Evolutionary conservation across 2,888 invertebrate genomes (phyloP).

Genomic region (Ornithoptera alexandrae): DNA sequence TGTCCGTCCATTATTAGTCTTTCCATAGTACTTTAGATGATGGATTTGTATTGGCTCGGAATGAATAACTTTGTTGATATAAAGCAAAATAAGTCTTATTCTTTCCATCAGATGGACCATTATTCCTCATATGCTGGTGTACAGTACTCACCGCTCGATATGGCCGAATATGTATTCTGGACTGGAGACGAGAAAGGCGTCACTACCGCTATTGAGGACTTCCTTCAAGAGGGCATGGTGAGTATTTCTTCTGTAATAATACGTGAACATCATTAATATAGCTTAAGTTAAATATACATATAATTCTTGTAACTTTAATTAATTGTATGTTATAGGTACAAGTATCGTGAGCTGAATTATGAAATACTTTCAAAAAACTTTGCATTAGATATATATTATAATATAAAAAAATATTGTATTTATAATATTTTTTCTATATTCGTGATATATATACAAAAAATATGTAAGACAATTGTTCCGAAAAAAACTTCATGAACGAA

Average conservation of each 20-base stretch:
- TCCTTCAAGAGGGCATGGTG: slow-evolving; percentile 87
- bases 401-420: too few species aligned
- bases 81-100: not conserved
- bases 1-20: not conserved
- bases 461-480: too few species aligned
- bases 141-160: slow-evolving; percentile 87
- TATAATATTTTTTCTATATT: too few species aligned
- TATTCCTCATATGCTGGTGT: slow-evolving; percentile 78
- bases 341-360: too few species aligned
- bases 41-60: not conserved
- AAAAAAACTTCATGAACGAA: too few species aligned
- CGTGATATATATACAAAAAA: too few species aligned
- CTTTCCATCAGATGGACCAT: slow-evolving; percentile 73
- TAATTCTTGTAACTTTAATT: too few species aligned
- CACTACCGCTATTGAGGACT: slow-evolving; percentile 87
- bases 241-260: slow-evolving; percentile 38
- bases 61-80: not conserved
- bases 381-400: too few species aligned
- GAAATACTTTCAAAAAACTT: too few species aligned
- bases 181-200: slow-evolving; percentile 90
- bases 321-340: too few species aligned
- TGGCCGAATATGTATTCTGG: slow-evolving; percentile 91
- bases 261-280: not conserved
- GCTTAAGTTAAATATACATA: too few species aligned
- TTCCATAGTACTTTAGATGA: not conserved